Conservation (phyloP, 2,113 vertebrate genomes). For the Plectropomus leopardus region DNA sequence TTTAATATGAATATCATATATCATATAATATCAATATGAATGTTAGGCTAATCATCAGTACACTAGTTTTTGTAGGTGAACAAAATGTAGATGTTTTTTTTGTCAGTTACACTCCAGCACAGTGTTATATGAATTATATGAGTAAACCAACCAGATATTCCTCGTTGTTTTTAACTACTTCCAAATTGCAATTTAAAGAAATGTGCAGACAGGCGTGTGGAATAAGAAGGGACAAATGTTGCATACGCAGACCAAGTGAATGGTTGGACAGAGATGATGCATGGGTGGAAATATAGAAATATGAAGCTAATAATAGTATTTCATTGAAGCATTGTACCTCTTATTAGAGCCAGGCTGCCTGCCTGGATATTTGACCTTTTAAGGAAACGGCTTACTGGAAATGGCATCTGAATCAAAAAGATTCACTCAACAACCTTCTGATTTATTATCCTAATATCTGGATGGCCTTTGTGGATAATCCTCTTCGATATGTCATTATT, state of each 20-base stretch:
- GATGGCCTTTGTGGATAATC: not conserved
- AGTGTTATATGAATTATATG: not conserved
- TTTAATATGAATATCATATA: no score
- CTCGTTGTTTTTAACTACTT: not conserved
- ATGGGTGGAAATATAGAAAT: not conserved
- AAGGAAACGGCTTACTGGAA: not conserved
- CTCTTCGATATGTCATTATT: not conserved
- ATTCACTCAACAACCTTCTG: not conserved
- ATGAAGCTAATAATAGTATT: conserved; percentile 18
- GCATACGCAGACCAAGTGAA: not conserved
- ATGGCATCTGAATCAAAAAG: not conserved
- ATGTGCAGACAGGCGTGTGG: not conserved
- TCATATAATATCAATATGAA: no score
- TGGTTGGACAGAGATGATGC: conserved; percentile 15
- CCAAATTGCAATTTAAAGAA: not conserved
- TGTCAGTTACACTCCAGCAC: not conserved
- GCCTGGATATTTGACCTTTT: not conserved
- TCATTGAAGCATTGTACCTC: not conserved
- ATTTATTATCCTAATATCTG: not conserved
- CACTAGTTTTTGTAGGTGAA: not conserved
- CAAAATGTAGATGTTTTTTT: not conserved
- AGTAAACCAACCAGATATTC: not conserved
- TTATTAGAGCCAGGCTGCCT: not conserved
- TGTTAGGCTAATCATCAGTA: no score
- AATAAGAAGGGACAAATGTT: not conserved